phyloP scores from a whole-genome alignment of 2,797 vertebrate species.

The Myripristis murdjan region DNA sequence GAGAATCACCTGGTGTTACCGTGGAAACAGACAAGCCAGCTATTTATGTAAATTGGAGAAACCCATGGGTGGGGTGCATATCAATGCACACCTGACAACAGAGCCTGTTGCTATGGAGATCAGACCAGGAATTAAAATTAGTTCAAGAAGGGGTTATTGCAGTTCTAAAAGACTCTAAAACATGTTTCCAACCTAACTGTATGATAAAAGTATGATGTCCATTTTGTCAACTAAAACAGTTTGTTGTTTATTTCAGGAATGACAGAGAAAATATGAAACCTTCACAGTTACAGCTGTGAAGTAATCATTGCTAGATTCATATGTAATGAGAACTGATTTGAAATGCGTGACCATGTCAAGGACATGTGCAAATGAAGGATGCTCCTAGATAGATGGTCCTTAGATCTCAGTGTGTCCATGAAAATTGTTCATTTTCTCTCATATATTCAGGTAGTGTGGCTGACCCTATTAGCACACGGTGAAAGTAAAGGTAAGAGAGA shows the following conservation, averaged over 20 bases:
- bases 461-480: conserved; percentile 36
- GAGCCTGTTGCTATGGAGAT: conserved; percentile 73
- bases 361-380: conserved; percentile 42
- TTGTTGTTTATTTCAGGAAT: conserved; percentile 10
- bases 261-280: background rate
- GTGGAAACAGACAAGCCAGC: conserved; percentile 78
- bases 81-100: conserved; percentile 69
- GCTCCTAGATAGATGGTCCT: conserved; percentile 11
- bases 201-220: background rate
- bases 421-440: conserved; percentile 50
- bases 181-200: conserved; percentile 5
- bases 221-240: conserved; percentile 7
- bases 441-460: conserved; percentile 37
- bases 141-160: conserved; percentile 24
- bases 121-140: conserved; percentile 52
- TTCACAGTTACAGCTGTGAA: background rate
- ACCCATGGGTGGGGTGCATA: conserved; percentile 56
- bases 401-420: conserved; percentile 37
- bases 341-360: conserved; percentile 40
- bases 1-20: conserved; percentile 83
- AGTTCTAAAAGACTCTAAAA: conserved; percentile 1
- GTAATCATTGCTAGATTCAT: conserved; percentile 14
- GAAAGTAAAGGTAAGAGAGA: conserved; percentile 46
- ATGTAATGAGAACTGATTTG: conserved; percentile 27
- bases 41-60: conserved; percentile 75